A percentile compares a stretch with the other conserved stretches of the same genome.
phyloP scores from a whole-genome alignment of 2,113 vertebrate genomes.

The Dasyurus viverrinus region DNA sequence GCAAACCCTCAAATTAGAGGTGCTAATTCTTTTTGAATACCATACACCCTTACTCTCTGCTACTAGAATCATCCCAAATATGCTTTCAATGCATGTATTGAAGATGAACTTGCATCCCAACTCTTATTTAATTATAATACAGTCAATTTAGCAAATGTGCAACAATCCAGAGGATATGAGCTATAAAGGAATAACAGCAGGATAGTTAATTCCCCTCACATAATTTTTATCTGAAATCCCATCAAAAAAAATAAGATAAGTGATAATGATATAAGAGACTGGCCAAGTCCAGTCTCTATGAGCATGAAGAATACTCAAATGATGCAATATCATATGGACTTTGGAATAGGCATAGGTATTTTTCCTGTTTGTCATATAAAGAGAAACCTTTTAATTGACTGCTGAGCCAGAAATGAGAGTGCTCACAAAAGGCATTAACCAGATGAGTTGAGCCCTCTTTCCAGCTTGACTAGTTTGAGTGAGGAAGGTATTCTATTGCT shows the following conservation, averaged over 20 bases:
- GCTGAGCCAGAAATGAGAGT: background rate
- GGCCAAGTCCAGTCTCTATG: background rate
- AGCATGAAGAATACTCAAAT: background rate
- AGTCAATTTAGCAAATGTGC: background rate
- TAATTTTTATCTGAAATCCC: background rate
- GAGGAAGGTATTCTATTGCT: background rate
- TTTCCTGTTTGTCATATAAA: background rate
- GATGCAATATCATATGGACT: background rate
- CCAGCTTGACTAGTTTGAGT: background rate
- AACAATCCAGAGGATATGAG: background rate
- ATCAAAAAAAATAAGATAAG: background rate
- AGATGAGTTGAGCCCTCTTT: background rate
- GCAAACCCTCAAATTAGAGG: background rate
- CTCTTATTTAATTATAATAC: background rate
- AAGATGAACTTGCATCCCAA: background rate
- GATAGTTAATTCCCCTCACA: background rate
- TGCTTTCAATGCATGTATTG: background rate
- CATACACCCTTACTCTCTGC: background rate
- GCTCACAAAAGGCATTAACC: background rate
- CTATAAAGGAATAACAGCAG: background rate
- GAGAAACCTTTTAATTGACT: background rate
- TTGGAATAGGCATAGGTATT: background rate
- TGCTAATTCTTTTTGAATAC: background rate
- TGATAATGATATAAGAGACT: background rate
- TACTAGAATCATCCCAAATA: background rate